Percentiles rank a stretch among this genome's conserved stretches.
Conservation (phyloP, 2,113 vertebrate species). For the Danionella cerebrum region DNA sequence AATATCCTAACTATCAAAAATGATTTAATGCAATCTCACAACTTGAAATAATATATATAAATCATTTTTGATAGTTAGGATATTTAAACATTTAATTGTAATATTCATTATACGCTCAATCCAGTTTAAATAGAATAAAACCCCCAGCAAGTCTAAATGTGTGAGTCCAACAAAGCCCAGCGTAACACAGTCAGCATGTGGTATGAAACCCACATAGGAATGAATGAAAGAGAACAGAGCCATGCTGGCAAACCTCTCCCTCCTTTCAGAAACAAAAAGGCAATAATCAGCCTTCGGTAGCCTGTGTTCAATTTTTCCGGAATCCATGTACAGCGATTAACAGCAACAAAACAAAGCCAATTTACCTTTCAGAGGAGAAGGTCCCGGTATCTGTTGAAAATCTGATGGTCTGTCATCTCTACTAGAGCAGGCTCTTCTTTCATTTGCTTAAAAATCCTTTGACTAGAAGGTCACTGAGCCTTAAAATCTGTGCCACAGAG, state of each 20-base stretch:
- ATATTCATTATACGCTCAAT: background rate
- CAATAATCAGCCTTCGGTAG: background rate
- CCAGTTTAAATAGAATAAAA: background rate
- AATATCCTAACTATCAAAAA: too few relatives aligned
- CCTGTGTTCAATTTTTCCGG: too few relatives aligned
- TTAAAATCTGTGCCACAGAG: background rate
- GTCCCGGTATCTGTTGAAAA: background rate
- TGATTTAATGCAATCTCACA: background rate
- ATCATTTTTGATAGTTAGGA: background rate
- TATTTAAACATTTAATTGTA: background rate
- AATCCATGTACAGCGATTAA: background rate
- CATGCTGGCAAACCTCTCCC: background rate
- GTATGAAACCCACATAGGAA: background rate
- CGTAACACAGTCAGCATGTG: background rate
- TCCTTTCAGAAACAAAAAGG: conserved; percentile 6
- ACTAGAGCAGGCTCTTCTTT: background rate
- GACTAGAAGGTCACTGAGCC: background rate
- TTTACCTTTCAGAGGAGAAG: conserved; percentile 34
- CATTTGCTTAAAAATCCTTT: conserved; percentile 21
- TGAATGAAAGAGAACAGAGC: background rate
- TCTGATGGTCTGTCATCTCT: conserved; percentile 10
- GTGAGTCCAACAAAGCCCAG: conserved; percentile 14
- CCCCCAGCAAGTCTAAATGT: background rate
- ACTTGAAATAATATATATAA: too few relatives aligned
- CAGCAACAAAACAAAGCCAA: background rate